Evolutionary conservation across 2,888 invertebrate species (phyloP).

Genomic region (Drosophila subquinaria): DNA sequence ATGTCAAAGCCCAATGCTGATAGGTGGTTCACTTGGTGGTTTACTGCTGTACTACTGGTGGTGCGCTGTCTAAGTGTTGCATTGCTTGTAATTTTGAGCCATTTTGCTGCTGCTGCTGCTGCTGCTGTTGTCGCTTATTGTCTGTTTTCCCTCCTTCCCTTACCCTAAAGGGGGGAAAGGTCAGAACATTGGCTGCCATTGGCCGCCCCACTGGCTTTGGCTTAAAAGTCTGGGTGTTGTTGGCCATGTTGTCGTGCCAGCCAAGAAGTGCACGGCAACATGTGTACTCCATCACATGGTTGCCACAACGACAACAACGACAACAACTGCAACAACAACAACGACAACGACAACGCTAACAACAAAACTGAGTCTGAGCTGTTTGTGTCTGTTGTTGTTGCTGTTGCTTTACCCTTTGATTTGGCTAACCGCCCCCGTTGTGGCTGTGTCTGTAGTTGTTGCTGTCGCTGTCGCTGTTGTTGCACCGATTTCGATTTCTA

Average conservation of each 20-base stretch:
- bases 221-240: conserved; percentile 23
- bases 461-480: conserved; percentile 40
- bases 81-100: conserved; percentile 72
- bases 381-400: neutral
- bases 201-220: conserved; percentile 47
- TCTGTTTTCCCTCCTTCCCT: neutral
- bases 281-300: conserved; percentile 80
- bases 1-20: conserved; percentile 51
- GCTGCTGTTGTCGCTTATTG: conserved; percentile 26
- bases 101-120: conserved; percentile 51
- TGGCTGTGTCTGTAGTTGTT: conserved; percentile 15
- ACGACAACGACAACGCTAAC: conserved; percentile 17
- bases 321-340: conserved; percentile 25
- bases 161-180: neutral
- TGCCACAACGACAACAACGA: conserved; percentile 56
- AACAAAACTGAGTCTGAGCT: conserved; percentile 6
- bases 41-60: conserved; percentile 24
- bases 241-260: conserved; percentile 68
- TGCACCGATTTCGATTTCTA: conserved; percentile 81
- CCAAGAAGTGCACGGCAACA: conserved; percentile 71
- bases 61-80: conserved; percentile 66
- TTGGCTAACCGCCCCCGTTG: conserved; percentile 52
- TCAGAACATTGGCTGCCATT: conserved; percentile 26
- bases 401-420: conserved; percentile 41
- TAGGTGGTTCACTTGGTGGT: conserved; percentile 51